phyloP scores from a whole-genome alignment of 1,140 invertebrate genomes.

The Pemphigus obesinymphae region DNA sequence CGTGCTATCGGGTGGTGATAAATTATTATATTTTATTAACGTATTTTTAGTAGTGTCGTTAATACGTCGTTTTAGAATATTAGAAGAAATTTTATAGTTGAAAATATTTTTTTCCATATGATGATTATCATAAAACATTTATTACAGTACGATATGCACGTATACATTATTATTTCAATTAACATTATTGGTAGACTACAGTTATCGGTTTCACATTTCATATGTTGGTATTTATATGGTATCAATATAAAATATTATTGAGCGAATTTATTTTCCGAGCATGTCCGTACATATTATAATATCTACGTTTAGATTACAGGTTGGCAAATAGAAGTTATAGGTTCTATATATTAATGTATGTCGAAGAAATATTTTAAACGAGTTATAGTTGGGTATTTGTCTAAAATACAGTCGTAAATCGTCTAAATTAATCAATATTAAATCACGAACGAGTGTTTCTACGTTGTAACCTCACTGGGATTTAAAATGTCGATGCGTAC shows the following conservation, averaged over 20 bases:
- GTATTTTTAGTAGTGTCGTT: conserved; percentile 29
- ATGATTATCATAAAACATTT: conserved; percentile 13
- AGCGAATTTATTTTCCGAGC: too few species aligned
- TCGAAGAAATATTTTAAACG: too few species aligned
- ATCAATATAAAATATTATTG: background rate
- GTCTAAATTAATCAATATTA: too few species aligned
- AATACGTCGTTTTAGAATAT: conserved; percentile 18
- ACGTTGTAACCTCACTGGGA: too few species aligned
- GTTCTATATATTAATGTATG: too few species aligned
- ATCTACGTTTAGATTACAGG: too few species aligned
- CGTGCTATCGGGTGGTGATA: conserved; percentile 2
- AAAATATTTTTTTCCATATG: background rate
- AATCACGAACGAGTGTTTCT: too few species aligned
- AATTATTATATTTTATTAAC: conserved; percentile 30
- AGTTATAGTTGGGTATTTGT: too few species aligned
- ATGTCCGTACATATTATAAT: too few species aligned
- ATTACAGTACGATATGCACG: background rate
- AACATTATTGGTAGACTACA: background rate
- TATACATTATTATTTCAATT: background rate
- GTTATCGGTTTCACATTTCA: conserved; percentile 5
- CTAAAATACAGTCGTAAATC: too few species aligned
- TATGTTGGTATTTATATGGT: background rate
- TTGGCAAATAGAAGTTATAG: too few species aligned
- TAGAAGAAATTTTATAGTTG: conserved; percentile 1
- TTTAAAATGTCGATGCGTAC: background rate